These are phyloP conservation scores for Telenomus remus DNA, from an alignment of 1,140 invertebrate genomes.

Conservation along the genomic window DNA sequence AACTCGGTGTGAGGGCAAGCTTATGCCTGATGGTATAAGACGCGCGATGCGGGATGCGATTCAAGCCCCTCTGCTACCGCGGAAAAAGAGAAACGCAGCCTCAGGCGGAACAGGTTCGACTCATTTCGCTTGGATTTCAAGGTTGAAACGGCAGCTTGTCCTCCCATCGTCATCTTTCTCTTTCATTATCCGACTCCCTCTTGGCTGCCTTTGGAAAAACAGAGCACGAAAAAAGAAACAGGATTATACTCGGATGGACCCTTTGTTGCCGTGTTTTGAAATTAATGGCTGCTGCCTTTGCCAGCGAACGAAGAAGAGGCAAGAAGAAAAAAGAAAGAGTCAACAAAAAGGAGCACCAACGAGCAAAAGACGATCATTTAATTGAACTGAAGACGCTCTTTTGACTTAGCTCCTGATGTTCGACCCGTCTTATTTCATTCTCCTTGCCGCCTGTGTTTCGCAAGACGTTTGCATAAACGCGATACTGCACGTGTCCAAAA, in stretches of 20 bases:
- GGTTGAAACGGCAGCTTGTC: constrained; percentile 46
- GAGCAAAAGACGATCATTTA: constrained; percentile 66
- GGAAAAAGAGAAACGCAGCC: constrained; percentile 69
- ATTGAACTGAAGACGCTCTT: constrained; percentile 62
- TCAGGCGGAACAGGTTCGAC: constrained; percentile 67
- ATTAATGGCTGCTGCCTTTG: constrained; percentile 66
- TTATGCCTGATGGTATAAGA: constrained; percentile 48
- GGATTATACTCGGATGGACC: constrained; percentile 62
- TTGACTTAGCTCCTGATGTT: constrained; percentile 19
- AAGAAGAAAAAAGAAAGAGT: constrained; percentile 12
- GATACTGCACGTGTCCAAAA: no score
- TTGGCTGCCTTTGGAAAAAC: constrained; percentile 22
- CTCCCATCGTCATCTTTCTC: constrained; percentile 24
- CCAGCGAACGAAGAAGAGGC: constrained; percentile 24
- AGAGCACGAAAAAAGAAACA: constrained; percentile 41
- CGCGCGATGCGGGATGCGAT: constrained; percentile 52
- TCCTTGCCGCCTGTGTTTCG: constrained; percentile 18
- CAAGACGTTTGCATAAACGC: background rate
- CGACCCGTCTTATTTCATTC: constrained; percentile 26
- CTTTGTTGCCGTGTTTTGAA: constrained; percentile 71
- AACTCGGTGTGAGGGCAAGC: constrained; percentile 55
- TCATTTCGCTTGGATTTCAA: constrained; percentile 39
- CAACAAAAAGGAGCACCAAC: constrained; percentile 20
- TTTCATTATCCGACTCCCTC: constrained; percentile 7
- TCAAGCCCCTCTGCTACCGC: constrained; percentile 64